phyloP scores from a whole-genome alignment of 2,113 vertebrate species.

The Tonatia bakeri region DNA sequence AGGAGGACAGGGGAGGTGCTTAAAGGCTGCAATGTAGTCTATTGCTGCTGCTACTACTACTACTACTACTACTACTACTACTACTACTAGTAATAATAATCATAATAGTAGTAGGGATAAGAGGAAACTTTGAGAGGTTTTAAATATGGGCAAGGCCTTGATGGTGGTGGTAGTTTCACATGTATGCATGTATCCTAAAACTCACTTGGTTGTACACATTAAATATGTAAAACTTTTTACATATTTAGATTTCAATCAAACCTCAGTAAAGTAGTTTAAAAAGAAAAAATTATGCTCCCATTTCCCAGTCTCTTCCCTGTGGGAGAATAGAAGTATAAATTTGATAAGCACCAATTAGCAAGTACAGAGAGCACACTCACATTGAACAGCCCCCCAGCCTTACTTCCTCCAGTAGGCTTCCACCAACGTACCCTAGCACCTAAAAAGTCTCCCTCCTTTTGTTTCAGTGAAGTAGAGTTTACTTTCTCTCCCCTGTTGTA shows the following conservation, averaged over 20 bases:
- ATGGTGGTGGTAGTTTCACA: neutral
- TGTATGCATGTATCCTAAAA: neutral
- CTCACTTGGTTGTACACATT: neutral
- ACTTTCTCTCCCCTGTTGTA: neutral
- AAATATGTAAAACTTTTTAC: neutral
- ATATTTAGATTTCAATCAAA: neutral
- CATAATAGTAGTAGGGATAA: neutral
- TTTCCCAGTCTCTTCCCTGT: neutral
- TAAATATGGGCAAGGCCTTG: neutral
- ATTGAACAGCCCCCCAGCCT: neutral
- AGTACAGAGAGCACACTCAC: neutral
- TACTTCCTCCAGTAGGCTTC: neutral
- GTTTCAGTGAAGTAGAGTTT: neutral
- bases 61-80: neutral
- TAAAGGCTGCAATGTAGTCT: neutral
- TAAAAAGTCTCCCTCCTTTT: neutral
- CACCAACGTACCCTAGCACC: neutral
- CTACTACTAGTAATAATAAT: no score
- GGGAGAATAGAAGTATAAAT: neutral
- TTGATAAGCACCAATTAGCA: neutral
- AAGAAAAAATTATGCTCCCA: neutral
- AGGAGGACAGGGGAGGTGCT: neutral
- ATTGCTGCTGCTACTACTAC: neutral
- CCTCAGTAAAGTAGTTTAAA: neutral
- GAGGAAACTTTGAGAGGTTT: neutral